Evolutionary conservation across 1,140 invertebrate species (phyloP), one percentile per base, ranked within the genome.

Genomic region (Bilobella aurantiaca): DNA sequence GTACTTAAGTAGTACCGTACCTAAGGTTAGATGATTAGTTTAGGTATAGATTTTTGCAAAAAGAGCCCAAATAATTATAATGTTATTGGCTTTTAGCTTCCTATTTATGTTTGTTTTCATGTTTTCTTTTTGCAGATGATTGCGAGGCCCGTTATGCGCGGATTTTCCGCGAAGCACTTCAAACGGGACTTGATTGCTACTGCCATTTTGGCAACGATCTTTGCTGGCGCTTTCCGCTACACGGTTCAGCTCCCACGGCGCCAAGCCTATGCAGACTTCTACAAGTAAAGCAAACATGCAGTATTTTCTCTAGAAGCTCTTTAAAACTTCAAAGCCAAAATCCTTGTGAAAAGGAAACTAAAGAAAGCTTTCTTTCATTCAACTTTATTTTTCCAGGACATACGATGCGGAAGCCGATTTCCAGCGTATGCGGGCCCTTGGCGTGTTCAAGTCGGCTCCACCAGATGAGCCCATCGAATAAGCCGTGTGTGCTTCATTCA

Each of bases 221-320:
- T 74, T 5, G 82, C 78, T 0, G 31, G 81, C 3, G 73, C 76
- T 0, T 80, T 78, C 70, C 82, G 85, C 66, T 64, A 80, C 32
- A 60, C 78, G 0, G 74, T 82, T n/a, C 77, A 77, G 47, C 81
- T 82, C 65, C 75, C 78, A 1, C 78, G 81, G 64, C 86, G 85
- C 75, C 76, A 77, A 74, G 76, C 75, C 73, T 86, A 85, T 72
- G 84, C 83, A 56, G 83, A 86, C 70, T 86, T 85, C 75, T 86
- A 86, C 80, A 86, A 81, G 85, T 86, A 77, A 75, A 28, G 21
- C 34, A 23, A 53, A 18, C 23, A 18, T 49, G 14, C n/a, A 3
- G 59, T 30, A 29, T 3, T 58, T 64, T 2, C 25, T 31, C 53
- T n/a, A n/a, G n/a, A n/a, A n/a, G n/a, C n/a, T n/a, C n/a, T n/a